Evolutionary conservation across 2,888 invertebrate genomes (phyloP), one percentile per base, ranked within the genome.

Genomic region (Phortica okadai): DNA sequence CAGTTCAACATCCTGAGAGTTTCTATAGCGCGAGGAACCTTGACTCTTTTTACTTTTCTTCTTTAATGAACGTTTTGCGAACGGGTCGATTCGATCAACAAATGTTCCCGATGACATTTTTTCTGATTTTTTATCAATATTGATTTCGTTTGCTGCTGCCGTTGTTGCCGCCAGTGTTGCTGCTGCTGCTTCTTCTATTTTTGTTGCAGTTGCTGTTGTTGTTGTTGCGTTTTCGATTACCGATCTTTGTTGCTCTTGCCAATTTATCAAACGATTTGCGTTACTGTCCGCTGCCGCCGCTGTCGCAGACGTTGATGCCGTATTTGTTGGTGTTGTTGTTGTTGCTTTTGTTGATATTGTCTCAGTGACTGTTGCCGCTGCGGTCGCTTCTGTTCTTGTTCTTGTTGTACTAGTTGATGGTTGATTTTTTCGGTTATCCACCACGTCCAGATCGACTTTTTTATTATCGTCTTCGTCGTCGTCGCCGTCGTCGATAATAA

Each of bases 81-180:
- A 99, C 90, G 99, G 99, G 94, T 99, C 99, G 94, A 99, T 99
- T 93, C 98, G 97, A 94, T 99, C 99, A 93, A 98, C 98, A 94
- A 98, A 97, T 92, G 97, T 95, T 93, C 95, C 95, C 93, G 96
- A 95, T 95, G 92, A 92, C 92, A 92, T 92, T 87, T 89, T 91
- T 87, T 89, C 87, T 85, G 88, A 86, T 88, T 88, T 89, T 85
- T 88, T 86, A 84, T 86, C 85, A 87, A 87, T 70, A 33, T 70
- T 70, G 70, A 70, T 54, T 54, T 70, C 70, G 70, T 50, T 70
- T 70, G 70, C 84, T 70, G 70, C 84, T 86, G 88, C 86, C 84
- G 86, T 80, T 88, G 86, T 87, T 87, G 83, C 88, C 88, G 85
- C 86, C 85, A 87, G 85, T 86, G 86, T 81, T 88, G 87, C 85